These are phyloP conservation scores for Penaeus japonicus DNA, from an alignment of 1,140 invertebrate genomes.

Conservation along the genomic window DNA sequence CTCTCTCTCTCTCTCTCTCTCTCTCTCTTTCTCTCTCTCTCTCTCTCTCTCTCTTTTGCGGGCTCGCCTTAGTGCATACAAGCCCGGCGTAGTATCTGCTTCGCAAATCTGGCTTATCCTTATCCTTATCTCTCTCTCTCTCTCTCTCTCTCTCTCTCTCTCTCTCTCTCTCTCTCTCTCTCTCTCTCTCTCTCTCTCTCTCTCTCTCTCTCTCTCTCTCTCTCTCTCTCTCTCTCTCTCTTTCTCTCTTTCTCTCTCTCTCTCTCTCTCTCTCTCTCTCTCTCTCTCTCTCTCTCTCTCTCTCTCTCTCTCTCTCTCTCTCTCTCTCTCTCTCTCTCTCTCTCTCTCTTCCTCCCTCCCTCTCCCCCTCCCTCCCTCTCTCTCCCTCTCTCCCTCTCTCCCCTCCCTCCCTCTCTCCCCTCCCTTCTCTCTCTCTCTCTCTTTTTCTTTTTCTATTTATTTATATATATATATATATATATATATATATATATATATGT, in stretches of 20 bases:
- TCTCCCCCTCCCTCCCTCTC: neutral
- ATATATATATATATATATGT: no score
- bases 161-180: neutral
- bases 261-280: neutral
- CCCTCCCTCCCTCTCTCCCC: neutral
- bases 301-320: neutral
- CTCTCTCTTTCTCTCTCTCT: neutral
- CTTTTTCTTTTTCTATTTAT: neutral
- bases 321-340: neutral
- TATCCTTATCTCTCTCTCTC: neutral
- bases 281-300: neutral
- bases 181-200: neutral
- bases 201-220: neutral
- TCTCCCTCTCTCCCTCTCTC: neutral
- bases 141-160: constrained; percentile 3
- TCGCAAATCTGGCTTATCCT: no score
- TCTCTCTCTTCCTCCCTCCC: neutral
- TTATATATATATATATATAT: no score
- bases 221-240: neutral
- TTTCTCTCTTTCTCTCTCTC: no score
- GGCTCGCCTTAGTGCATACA: no score
- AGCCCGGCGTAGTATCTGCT: no score
- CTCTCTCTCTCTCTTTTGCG: neutral
- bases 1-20: neutral
- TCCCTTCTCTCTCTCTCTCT: neutral